Evolutionary conservation across 2,113 vertebrate species (phyloP).

Genomic region (Hemicordylus capensis): DNA sequence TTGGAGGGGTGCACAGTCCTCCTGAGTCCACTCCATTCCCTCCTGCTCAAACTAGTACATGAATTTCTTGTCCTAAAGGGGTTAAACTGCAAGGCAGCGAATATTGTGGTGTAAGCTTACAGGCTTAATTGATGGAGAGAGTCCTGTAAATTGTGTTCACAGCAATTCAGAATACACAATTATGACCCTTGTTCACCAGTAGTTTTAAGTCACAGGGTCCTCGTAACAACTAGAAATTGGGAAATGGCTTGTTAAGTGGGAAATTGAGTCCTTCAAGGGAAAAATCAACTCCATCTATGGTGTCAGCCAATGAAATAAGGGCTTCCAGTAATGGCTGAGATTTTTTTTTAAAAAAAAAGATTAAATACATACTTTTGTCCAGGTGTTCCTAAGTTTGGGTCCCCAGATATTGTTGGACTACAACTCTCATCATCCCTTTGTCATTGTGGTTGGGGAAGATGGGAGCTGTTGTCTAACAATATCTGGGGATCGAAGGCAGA

Average conservation of each 20-base stretch:
- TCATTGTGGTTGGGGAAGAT: too few relatives aligned
- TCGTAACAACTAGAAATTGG: neutral
- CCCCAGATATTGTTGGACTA: too few relatives aligned
- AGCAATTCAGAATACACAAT: neutral
- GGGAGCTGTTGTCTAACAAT: too few relatives aligned
- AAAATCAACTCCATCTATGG: neutral
- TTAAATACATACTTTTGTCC: too few relatives aligned
- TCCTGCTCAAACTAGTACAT: neutral
- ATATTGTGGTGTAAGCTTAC: neutral
- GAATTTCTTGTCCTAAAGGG: neutral
- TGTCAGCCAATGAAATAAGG: neutral
- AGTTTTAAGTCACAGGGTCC: neutral
- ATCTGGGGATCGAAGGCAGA: too few relatives aligned
- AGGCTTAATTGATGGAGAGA: neutral
- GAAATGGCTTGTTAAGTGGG: neutral
- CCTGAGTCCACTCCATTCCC: neutral
- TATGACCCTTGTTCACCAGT: neutral
- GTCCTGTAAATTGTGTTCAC: neutral
- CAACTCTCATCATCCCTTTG: too few relatives aligned
- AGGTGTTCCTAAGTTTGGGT: too few relatives aligned
- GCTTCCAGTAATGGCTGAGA: too few relatives aligned
- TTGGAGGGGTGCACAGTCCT: neutral
- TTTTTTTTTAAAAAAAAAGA: too few relatives aligned
- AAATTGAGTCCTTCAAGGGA: neutral
- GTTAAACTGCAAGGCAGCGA: neutral